Evolutionary conservation across 2,797 vertebrate species (phyloP).

Genomic region (Esox lucius): DNA sequence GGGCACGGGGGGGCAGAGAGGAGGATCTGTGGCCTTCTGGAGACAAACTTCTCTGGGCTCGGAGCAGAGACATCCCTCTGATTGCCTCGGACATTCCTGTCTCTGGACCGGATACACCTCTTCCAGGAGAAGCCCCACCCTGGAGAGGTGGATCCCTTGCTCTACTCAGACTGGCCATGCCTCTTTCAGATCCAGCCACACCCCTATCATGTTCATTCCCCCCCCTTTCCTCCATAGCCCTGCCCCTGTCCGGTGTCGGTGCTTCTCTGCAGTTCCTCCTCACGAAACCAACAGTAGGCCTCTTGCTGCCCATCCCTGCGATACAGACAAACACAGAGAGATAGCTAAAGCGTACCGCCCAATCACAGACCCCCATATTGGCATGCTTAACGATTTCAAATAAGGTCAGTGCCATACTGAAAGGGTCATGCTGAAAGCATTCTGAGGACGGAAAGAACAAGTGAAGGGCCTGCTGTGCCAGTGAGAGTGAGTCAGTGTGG

Average conservation of each 20-base stretch:
- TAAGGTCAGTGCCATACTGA: background rate
- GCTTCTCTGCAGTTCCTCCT: slow-evolving; percentile 64
- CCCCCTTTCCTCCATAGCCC: slow-evolving; percentile 40
- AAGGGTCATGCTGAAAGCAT: background rate
- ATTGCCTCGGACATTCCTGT: slow-evolving; percentile 26
- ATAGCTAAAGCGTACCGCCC: background rate
- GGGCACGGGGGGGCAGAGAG: slow-evolving; percentile 86
- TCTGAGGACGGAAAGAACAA: background rate
- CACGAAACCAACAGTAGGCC: slow-evolving; percentile 76
- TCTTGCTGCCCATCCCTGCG: slow-evolving; percentile 74
- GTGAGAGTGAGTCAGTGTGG: slow-evolving; percentile 46
- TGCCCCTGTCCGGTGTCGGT: slow-evolving; percentile 40
- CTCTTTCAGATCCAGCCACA: slow-evolving; percentile 17
- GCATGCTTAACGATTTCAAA: too few species aligned
- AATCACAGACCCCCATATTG: too few species aligned
- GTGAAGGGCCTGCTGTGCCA: slow-evolving; percentile 31
- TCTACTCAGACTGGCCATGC: slow-evolving; percentile 21
- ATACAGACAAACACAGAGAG: slow-evolving; percentile 11
- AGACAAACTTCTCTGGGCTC: slow-evolving; percentile 80
- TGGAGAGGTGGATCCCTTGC: slow-evolving; percentile 25
- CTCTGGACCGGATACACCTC: slow-evolving; percentile 14
- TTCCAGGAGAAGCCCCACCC: slow-evolving; percentile 15
- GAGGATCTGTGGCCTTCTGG: slow-evolving; percentile 87
- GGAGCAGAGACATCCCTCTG: slow-evolving; percentile 44
- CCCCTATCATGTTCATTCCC: slow-evolving; percentile 15